Base-by-base conservation (phyloP, 2,113 vertebrate species). In the Corydoras sp. region DNA sequence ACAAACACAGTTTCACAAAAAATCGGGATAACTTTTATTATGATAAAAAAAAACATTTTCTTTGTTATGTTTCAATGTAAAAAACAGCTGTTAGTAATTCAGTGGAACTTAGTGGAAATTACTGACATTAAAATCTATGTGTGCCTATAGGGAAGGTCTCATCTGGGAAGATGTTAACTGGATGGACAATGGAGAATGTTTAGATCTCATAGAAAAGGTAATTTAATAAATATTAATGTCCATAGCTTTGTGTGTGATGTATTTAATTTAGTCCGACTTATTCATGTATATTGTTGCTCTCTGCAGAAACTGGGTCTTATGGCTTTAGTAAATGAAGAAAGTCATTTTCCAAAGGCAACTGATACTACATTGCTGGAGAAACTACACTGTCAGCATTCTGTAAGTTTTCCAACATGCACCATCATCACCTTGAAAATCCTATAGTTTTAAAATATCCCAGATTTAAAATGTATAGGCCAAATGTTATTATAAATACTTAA, bases 191-290 rank as follows among this genome's bases (percentile, higher is more conserved):
- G 94, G 93, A 54, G 97, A 99, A 77, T 99, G 97, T 81, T 82
- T 99, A 77, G 96, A 99, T 84, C 86, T 99, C 72, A 98, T 99
- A 59, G 97, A 99, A 85, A 99, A 98, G 93, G 97, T 99, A 84
- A 69, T 24, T 60, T 29, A 74, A 48, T 35, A 51, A 14, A 32
- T 48, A 15, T 53, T 9, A 31, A 11, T 49, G 53, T 35, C 58
- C n/a, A 11, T 15, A 14, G 2, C 2, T 48, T 59, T 65, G 14
- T 48, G 14, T 55, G 6, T 71, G 49, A 60, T 53, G 0, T 58
- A 3, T 49, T 13, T 49, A 18, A 9, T 11, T 54, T 30, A 48
- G 18, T 43, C 35, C 5, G 55, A 58, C 43, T 2, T 31, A 2
- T 60, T 13, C 15, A 60, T 58, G 5, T 62, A 15, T 50, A 13